These are phyloP conservation scores for Drosophila monieri DNA, from an alignment of 2,888 invertebrate genomes.

Conservation along the genomic window DNA sequence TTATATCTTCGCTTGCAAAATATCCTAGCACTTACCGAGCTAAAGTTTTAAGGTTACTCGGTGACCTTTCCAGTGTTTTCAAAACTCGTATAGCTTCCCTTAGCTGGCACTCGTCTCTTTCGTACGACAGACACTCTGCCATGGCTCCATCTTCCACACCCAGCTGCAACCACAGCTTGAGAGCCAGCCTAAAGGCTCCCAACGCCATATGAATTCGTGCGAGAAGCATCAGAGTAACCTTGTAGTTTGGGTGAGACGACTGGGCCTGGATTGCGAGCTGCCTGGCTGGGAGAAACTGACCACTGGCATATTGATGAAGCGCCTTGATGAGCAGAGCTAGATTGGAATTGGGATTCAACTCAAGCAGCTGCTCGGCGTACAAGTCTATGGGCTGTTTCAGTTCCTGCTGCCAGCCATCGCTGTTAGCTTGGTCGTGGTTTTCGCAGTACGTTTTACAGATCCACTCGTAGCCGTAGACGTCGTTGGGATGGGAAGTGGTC, in stretches of 20 bases:
- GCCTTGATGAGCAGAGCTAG: constrained; percentile 87
- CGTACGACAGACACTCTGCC: constrained; percentile 77
- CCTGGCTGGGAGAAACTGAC: constrained; percentile 86
- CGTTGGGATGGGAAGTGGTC: constrained; percentile 84
- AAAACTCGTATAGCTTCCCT: constrained; percentile 84
- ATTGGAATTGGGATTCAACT: constrained; percentile 86
- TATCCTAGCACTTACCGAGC: constrained; percentile 65
- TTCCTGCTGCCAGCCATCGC: constrained; percentile 48
- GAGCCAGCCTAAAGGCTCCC: constrained; percentile 85
- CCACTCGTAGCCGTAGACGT: constrained; percentile 86
- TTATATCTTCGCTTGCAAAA: too few species aligned
- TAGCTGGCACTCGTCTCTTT: constrained; percentile 74
- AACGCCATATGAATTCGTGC: constrained; percentile 84
- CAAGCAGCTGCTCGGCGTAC: constrained; percentile 85
- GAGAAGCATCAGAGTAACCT: constrained; percentile 85
- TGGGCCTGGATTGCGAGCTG: constrained; percentile 84
- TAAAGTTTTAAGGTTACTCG: constrained; percentile 53
- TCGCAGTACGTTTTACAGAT: constrained; percentile 87
- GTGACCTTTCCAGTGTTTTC: constrained; percentile 62
- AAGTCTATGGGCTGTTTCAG: constrained; percentile 82
- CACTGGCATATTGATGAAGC: constrained; percentile 85
- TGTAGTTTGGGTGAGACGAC: constrained; percentile 82
- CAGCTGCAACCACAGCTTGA: constrained; percentile 65
- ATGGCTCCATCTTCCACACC: constrained; percentile 48
- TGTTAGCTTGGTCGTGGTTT: constrained; percentile 53